A percentile compares a stretch with the other conserved stretches of the same genome.
These are phyloP conservation scores for Sandelia bainsii DNA, from an alignment of 2,797 vertebrate genomes.

Conservation along the genomic window DNA sequence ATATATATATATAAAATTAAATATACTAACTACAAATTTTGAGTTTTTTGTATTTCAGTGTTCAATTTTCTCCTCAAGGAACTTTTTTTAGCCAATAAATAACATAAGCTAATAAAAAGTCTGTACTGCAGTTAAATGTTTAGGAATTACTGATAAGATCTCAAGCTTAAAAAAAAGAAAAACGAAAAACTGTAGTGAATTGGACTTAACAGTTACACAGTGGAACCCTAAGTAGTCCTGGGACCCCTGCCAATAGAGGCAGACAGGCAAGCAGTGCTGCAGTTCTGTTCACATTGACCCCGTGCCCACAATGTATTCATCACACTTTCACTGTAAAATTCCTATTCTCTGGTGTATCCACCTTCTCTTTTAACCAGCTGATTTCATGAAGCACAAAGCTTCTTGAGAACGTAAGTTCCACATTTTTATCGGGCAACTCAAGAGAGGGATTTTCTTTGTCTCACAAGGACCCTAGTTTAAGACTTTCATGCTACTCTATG, in stretches of 20 bases:
- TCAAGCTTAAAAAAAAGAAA: conserved; percentile 1
- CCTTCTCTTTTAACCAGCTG: conserved; percentile 48
- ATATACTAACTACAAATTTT: too few relatives aligned
- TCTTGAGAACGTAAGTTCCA: conserved; percentile 31
- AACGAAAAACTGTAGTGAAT: conserved; percentile 21
- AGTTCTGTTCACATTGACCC: conserved; percentile 61
- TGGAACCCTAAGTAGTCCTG: conserved; percentile 44
- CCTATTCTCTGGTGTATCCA: conserved; percentile 53
- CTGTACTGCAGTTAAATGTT: conserved; percentile 4
- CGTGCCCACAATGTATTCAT: conserved; percentile 68
- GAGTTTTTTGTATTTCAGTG: too few relatives aligned
- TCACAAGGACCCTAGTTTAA: conserved; percentile 20
- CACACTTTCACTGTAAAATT: conserved; percentile 54
- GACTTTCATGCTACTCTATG: conserved; percentile 28
- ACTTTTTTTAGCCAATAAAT: neutral
- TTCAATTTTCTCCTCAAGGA: too few relatives aligned
- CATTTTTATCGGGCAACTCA: conserved; percentile 40
- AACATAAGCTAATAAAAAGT: conserved; percentile 5
- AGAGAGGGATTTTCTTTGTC: conserved; percentile 43
- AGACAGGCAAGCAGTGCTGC: conserved; percentile 61
- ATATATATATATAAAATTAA: too few relatives aligned
- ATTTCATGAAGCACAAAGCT: conserved; percentile 40
- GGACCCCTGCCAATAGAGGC: conserved; percentile 63
- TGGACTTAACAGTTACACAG: conserved; percentile 40
- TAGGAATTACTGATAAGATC: conserved; percentile 1